Conservation (phyloP, 2,888 invertebrate genomes). For the Rotaria sp. region DNA sequence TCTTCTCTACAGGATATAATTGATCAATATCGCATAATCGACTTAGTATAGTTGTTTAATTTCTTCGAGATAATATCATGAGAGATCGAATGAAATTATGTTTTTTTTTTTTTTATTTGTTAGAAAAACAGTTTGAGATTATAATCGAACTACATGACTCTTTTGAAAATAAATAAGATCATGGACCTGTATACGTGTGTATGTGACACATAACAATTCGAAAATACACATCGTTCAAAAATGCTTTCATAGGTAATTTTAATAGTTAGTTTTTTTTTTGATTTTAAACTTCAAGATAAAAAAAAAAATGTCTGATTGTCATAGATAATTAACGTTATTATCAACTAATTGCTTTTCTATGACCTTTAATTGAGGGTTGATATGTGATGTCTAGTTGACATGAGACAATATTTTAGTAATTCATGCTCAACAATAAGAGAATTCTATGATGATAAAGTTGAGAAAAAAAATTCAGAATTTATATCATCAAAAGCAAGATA, state of each 20-base stretch:
- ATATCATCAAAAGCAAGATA: no score
- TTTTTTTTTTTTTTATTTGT: not conserved
- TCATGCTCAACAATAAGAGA: no score
- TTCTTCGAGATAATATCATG: not conserved
- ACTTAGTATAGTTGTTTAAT: not conserved
- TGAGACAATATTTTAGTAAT: not conserved
- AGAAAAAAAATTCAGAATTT: no score
- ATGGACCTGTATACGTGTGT: not conserved
- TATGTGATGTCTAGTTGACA: not conserved
- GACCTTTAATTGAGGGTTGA: not conserved
- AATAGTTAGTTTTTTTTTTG: no score
- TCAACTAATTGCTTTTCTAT: not conserved
- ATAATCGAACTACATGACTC: not conserved
- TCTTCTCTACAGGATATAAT: not conserved
- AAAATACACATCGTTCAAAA: not conserved
- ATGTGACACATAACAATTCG: no score
- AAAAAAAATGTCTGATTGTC: not conserved
- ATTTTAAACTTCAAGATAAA: not conserved
- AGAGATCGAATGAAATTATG: not conserved
- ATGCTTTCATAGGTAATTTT: not conserved
- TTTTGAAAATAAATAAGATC: conserved; percentile 1
- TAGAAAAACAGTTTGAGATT: conserved; percentile 19
- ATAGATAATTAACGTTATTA: not conserved
- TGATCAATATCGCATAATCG: not conserved
- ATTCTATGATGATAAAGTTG: no score